A percentile compares a stretch with the other conserved stretches of the same genome.
phyloP scores from a whole-genome alignment of 2,797 vertebrate species.

The Cynodonichthys magdalenae region DNA sequence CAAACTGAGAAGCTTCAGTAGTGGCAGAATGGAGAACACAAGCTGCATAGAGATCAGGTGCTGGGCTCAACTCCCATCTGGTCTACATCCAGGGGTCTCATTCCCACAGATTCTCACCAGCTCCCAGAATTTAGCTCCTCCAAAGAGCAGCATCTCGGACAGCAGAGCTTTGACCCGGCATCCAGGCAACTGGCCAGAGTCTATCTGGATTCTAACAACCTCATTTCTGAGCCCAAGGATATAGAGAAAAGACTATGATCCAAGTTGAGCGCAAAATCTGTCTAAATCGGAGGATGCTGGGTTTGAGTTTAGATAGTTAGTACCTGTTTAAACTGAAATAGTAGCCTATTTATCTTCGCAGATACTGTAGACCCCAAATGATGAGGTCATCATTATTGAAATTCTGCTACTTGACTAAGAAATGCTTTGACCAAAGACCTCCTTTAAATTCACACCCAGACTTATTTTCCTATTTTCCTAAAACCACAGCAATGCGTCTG shows the following conservation, averaged over 20 bases:
- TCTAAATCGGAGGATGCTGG: constrained; percentile 21
- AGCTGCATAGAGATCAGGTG: constrained; percentile 37
- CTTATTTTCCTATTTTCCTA: constrained; percentile 21
- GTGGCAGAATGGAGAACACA: constrained; percentile 1
- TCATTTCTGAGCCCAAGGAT: constrained; percentile 17
- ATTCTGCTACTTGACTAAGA: constrained; percentile 35
- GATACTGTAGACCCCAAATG: constrained; percentile 8
- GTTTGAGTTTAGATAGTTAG: constrained; percentile 18
- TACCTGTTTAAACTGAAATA: constrained; percentile 1
- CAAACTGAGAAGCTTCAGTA: constrained; percentile 16
- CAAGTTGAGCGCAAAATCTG: constrained; percentile 30
- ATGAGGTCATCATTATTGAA: constrained; percentile 28
- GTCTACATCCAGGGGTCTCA: constrained; percentile 55
- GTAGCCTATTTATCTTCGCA: constrained; percentile 3
- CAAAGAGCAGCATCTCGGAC: constrained; percentile 52
- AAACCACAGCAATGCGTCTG: constrained; percentile 48
- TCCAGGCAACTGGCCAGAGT: constrained; percentile 50
- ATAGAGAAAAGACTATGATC: constrained; percentile 19
- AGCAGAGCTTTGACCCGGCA: constrained; percentile 50
- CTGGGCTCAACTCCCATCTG: constrained; percentile 55
- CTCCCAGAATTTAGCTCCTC: constrained; percentile 41
- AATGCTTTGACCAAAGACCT: constrained; percentile 32
- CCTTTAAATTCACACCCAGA: constrained; percentile 60
- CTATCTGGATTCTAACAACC: constrained; percentile 17
- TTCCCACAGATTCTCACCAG: constrained; percentile 44